phyloP scores from a whole-genome alignment of 2,888 invertebrate genomes.

The Onchidella celtica region DNA sequence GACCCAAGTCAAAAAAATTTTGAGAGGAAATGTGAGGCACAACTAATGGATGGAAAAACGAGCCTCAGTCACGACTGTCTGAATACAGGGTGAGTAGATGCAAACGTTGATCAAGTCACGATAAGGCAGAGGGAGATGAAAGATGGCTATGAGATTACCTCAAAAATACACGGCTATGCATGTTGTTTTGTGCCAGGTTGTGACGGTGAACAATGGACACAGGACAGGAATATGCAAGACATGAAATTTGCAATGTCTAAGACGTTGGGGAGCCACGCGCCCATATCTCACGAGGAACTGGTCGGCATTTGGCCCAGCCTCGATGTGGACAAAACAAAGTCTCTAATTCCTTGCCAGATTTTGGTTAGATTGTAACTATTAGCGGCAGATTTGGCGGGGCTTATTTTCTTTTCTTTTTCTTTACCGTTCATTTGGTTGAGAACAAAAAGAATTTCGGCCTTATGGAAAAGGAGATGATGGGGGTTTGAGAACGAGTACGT shows the following conservation, averaged over 20 bases:
- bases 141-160: background rate
- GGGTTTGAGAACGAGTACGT: constrained; percentile 16
- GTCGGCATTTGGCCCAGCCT: constrained; percentile 24
- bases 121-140: background rate
- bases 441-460: constrained; percentile 1
- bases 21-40: too few relatives aligned
- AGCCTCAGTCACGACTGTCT: background rate
- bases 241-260: background rate
- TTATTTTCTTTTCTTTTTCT: constrained; percentile 23
- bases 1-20: too few relatives aligned
- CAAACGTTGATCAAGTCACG: background rate
- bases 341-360: constrained; percentile 19
- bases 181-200: too few relatives aligned
- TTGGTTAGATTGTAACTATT: constrained; percentile 24
- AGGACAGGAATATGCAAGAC: background rate
- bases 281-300: constrained; percentile 1
- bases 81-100: background rate
- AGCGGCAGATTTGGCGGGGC: constrained; percentile 26
- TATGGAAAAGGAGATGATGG: constrained; percentile 1
- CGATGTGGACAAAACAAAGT: constrained; percentile 19
- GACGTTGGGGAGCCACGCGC: constrained; percentile 15
- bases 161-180: background rate
- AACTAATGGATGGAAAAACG: too few relatives aligned
- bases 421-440: background rate
- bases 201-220: background rate